These are phyloP conservation scores for Scaptomyza polygonia DNA, from an alignment of 2,888 invertebrate genomes.

Conservation along the genomic window DNA sequence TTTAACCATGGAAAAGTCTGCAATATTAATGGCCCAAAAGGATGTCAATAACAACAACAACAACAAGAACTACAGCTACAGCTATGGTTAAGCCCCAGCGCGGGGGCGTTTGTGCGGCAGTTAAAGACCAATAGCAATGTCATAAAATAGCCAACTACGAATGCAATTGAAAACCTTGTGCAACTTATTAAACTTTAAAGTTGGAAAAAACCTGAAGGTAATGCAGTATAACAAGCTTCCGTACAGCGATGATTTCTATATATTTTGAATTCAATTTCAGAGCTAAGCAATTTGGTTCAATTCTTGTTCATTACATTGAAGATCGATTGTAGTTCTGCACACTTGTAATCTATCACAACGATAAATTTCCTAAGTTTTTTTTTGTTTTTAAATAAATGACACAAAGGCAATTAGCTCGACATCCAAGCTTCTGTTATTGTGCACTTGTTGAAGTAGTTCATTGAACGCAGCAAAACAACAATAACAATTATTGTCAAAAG, in stretches of 20 bases:
- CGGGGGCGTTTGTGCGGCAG: neutral
- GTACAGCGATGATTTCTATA: no score
- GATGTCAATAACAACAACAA: slow-evolving; percentile 52
- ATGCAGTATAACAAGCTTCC: no score
- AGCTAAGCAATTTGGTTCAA: no score
- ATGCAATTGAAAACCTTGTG: slow-evolving; percentile 48
- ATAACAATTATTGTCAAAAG: slow-evolving; percentile 48
- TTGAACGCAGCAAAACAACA: slow-evolving; percentile 44
- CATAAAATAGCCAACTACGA: slow-evolving; percentile 26
- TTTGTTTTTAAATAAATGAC: neutral
- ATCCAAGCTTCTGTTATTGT: slow-evolving; percentile 18
- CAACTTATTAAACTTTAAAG: slow-evolving; percentile 49
- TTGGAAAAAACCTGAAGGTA: slow-evolving; percentile 26
- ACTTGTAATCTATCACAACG: no score
- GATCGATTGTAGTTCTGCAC: no score
- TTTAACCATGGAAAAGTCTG: slow-evolving; percentile 66
- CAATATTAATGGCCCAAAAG: slow-evolving; percentile 73
- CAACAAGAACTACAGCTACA: slow-evolving; percentile 17
- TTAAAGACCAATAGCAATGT: slow-evolving; percentile 41
- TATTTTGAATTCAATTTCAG: no score
- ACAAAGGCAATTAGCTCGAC: slow-evolving; percentile 24
- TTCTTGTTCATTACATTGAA: no score
- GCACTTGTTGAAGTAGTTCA: slow-evolving; percentile 65
- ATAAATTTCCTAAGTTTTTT: neutral
- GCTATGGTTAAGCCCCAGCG: slow-evolving; percentile 28